These are phyloP conservation scores for Pocillopora meandrina DNA, from an alignment of 92 coral and sea anemone genomes.

Conservation along the genomic window DNA sequence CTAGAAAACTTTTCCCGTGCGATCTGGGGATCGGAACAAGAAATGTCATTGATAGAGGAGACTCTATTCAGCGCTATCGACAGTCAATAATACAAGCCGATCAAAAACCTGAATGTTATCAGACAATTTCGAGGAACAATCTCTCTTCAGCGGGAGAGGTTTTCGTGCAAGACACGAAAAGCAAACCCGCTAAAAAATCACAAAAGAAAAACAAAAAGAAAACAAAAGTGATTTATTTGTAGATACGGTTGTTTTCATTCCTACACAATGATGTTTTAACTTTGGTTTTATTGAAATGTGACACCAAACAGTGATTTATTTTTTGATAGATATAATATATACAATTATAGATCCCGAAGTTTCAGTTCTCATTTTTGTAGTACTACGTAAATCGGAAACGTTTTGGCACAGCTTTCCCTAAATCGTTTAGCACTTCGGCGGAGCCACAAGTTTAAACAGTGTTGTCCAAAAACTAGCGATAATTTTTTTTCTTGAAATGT, in stretches of 20 bases:
- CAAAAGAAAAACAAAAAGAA: constrained; percentile 33
- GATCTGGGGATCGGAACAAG: constrained; percentile 9
- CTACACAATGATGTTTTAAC: background rate
- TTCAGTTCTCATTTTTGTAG: too few relatives aligned
- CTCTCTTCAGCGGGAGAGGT: background rate
- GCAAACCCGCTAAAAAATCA: background rate
- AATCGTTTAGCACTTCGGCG: too few relatives aligned
- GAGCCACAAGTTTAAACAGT: too few relatives aligned
- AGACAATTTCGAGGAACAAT: background rate
- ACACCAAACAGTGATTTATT: background rate
- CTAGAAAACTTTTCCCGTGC: constrained; percentile 17
- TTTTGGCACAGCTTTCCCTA: too few relatives aligned
- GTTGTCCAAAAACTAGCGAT: too few relatives aligned
- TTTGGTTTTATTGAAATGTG: background rate
- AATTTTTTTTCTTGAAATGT: too few relatives aligned
- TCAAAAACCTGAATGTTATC: background rate
- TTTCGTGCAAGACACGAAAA: background rate
- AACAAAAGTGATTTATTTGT: constrained; percentile 42
- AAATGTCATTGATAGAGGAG: background rate
- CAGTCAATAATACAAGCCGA: background rate
- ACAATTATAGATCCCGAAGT: background rate
- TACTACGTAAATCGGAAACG: too few relatives aligned
- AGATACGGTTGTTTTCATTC: background rate
- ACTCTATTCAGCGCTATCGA: background rate
- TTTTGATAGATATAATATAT: background rate